These are phyloP conservation scores for Heterohyrax brucei DNA, from an alignment of 2,797 vertebrate genomes.

Conservation along the genomic window DNA sequence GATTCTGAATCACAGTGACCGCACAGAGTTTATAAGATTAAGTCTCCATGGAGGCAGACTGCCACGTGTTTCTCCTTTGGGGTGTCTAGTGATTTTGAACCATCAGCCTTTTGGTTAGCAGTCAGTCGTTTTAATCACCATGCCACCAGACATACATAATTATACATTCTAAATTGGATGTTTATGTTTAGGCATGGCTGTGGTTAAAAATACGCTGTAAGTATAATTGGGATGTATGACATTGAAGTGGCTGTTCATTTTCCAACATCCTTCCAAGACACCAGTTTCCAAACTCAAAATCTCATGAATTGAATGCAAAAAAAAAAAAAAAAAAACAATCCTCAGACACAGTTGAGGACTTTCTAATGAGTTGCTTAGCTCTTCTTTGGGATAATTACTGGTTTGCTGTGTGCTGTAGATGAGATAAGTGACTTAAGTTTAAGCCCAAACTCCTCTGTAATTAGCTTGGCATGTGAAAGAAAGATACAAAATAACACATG, in stretches of 20 bases:
- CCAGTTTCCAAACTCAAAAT: slow-evolving; percentile 51
- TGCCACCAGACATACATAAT: not conserved
- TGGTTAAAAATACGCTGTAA: slow-evolving; percentile 56
- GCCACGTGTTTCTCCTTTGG: no score
- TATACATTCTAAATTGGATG: slow-evolving; percentile 45
- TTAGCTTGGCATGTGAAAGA: slow-evolving; percentile 22
- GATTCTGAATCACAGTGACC: no score
- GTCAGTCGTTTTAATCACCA: no score
- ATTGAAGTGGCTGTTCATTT: slow-evolving; percentile 64
- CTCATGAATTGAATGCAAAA: not conserved
- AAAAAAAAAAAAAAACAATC: not conserved
- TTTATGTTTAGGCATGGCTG: slow-evolving; percentile 61
- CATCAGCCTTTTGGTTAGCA: no score
- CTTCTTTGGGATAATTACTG: slow-evolving; percentile 3
- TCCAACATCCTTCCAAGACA: slow-evolving; percentile 30
- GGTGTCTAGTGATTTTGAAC: no score
- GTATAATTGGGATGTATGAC: slow-evolving; percentile 46
- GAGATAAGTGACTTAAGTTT: slow-evolving; percentile 36
- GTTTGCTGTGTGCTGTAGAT: not conserved
- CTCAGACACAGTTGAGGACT: not conserved
- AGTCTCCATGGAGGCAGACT: no score
- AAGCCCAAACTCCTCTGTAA: slow-evolving; percentile 41
- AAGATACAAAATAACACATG: slow-evolving; percentile 30
- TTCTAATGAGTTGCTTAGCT: slow-evolving; percentile 36
- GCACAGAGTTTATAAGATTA: no score